Conservation (phyloP, 2,797 vertebrate genomes). For the Spheniscus humboldti region DNA sequence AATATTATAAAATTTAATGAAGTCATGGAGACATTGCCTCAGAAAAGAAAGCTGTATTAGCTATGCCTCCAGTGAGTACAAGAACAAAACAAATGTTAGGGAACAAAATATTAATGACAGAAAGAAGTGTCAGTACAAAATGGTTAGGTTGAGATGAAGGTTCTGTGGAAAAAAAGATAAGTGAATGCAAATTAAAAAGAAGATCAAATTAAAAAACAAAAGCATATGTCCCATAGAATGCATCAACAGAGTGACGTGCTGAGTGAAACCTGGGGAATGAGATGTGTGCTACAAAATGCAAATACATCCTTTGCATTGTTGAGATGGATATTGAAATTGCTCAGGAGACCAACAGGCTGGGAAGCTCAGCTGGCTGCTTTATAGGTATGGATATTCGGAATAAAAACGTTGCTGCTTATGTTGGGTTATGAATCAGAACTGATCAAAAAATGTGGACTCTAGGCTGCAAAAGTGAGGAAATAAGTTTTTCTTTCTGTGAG, state of each 20-base stretch:
- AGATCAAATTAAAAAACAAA: slow-evolving; percentile 42
- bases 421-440: neutral
- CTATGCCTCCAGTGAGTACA: slow-evolving; percentile 17
- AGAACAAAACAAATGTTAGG: slow-evolving; percentile 47
- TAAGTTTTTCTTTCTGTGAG: neutral
- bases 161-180: slow-evolving; percentile 51
- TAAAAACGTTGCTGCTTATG: neutral
- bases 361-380: slow-evolving; percentile 15
- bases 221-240: slow-evolving; percentile 20
- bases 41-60: slow-evolving; percentile 23
- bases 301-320: slow-evolving; percentile 22
- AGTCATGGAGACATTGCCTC: slow-evolving; percentile 1
- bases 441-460: neutral
- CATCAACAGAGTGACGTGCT: slow-evolving; percentile 13
- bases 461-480: neutral
- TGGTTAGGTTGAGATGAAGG: slow-evolving; percentile 37
- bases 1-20: slow-evolving; percentile 30
- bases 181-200: slow-evolving; percentile 50
- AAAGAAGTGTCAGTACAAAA: slow-evolving; percentile 17
- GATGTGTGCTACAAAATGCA: slow-evolving; percentile 40
- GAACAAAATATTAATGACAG: slow-evolving; percentile 50
- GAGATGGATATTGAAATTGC: slow-evolving; percentile 24
- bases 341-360: slow-evolving; percentile 6
- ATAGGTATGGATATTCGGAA: neutral
- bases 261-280: slow-evolving; percentile 46